Evolutionary conservation across 2,113 vertebrate species (phyloP).

Genomic region (Crotalus viridis): DNA sequence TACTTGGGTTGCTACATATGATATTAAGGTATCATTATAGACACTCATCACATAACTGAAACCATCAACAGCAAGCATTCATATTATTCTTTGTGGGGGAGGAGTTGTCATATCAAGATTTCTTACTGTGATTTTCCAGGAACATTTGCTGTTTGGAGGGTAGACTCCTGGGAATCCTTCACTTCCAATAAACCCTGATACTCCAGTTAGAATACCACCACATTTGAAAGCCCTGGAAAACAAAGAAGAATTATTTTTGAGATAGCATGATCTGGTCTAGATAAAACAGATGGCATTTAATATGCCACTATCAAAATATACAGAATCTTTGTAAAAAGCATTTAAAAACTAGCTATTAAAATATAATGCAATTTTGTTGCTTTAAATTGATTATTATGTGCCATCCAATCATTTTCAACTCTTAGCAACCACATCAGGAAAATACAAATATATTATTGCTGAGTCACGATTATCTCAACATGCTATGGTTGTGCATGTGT

Average conservation of each 20-base stretch:
- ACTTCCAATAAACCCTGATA: slow-evolving; percentile 93
- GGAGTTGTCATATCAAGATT: slow-evolving; percentile 50
- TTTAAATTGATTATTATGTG: not conserved
- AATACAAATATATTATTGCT: not conserved
- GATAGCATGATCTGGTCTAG: not conserved
- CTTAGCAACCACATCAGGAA: not conserved
- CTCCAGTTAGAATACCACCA: slow-evolving; percentile 89
- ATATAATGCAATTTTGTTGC: not conserved
- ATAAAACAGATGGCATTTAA: not conserved
- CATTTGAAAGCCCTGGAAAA: slow-evolving; percentile 86
- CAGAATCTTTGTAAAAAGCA: slow-evolving; percentile 12
- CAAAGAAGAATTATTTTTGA: slow-evolving; percentile 31
- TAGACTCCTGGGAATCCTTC: slow-evolving; percentile 98
- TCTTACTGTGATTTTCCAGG: slow-evolving; percentile 98
- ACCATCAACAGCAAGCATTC: slow-evolving; percentile 20
- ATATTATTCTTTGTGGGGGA: slow-evolving; percentile 41
- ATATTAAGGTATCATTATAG: slow-evolving; percentile 35
- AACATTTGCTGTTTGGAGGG: slow-evolving; percentile 96
- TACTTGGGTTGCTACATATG: slow-evolving; percentile 33
- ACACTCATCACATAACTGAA: slow-evolving; percentile 16
- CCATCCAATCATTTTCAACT: not conserved
- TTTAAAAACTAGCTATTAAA: slow-evolving; percentile 1
- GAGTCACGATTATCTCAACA: not conserved
- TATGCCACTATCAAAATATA: not conserved
- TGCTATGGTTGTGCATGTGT: not conserved